phyloP scores from a whole-genome alignment of 2,888 invertebrate genomes.

The Strigamia transsilvanica region DNA sequence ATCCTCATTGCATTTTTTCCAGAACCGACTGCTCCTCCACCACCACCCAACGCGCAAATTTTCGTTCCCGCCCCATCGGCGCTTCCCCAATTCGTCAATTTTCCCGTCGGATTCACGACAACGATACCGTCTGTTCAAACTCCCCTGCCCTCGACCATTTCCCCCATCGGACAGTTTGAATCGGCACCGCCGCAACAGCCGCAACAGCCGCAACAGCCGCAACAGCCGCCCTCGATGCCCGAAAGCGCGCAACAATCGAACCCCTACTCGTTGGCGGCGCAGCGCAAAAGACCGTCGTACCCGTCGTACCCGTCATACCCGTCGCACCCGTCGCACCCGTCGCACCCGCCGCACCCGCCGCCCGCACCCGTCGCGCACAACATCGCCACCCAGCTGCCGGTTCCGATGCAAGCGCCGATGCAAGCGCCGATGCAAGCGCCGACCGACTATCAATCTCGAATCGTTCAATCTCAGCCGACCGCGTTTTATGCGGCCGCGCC shows the following conservation, averaged over 20 bases:
- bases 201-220: not conserved
- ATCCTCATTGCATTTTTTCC: too few relatives aligned
- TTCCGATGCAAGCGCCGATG: not conserved
- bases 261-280: not conserved
- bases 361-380: not conserved
- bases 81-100: constrained; percentile 20
- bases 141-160: not conserved
- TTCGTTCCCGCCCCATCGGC: not conserved
- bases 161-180: not conserved
- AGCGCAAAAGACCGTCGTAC: not conserved
- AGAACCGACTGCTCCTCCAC: not conserved
- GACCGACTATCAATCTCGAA: not conserved
- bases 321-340: not conserved
- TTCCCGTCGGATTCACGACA: not conserved
- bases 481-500: not conserved
- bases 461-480: constrained; percentile 36
- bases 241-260: not conserved
- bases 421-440: not conserved
- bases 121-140: not conserved
- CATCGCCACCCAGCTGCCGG: not conserved
- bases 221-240: not conserved
- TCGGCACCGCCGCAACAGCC: not conserved
- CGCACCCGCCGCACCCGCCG: too few relatives aligned
- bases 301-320: not conserved
- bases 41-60: not conserved